Evolutionary conservation across 2,888 invertebrate genomes (phyloP).

Genomic region (Drosophila aldrichi): DNA sequence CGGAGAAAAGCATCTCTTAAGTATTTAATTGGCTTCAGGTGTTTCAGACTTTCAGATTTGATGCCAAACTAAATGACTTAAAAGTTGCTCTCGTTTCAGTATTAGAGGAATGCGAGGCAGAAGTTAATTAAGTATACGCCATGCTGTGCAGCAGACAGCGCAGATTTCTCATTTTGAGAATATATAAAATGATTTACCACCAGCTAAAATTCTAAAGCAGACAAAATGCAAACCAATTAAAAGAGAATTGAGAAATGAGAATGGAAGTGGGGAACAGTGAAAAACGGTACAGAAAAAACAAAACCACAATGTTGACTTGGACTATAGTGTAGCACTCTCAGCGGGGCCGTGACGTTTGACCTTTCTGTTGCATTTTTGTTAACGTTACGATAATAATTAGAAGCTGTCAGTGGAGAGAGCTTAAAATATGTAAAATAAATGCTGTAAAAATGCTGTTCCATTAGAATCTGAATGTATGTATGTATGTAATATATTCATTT

Average conservation of each 20-base stretch:
- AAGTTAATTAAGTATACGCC: constrained; percentile 62
- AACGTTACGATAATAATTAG: constrained; percentile 25
- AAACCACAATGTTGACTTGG: background rate
- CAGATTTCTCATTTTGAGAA: background rate
- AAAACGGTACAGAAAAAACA: constrained; percentile 1
- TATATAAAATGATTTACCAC: constrained; percentile 13
- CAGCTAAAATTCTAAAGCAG: background rate
- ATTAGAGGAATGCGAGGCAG: constrained; percentile 1
- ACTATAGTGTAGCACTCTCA: constrained; percentile 30
- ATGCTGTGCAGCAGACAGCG: constrained; percentile 21
- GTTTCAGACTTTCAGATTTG: background rate
- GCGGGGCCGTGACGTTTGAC: constrained; percentile 47
- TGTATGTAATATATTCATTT: background rate
- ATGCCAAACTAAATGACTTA: constrained; percentile 10
- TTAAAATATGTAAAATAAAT: constrained; percentile 44
- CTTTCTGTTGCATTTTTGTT: constrained; percentile 22
- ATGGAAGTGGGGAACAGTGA: background rate
- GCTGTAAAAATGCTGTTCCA: background rate
- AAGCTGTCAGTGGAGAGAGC: constrained; percentile 27
- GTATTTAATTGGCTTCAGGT: constrained; percentile 8
- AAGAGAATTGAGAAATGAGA: constrained; percentile 1
- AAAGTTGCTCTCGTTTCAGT: background rate
- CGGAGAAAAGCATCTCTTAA: background rate
- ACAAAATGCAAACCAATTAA: constrained; percentile 37
- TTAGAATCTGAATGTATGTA: constrained; percentile 12